Base-by-base conservation (phyloP, 2,888 invertebrate genomes). In the Trisateles emortualis region DNA sequence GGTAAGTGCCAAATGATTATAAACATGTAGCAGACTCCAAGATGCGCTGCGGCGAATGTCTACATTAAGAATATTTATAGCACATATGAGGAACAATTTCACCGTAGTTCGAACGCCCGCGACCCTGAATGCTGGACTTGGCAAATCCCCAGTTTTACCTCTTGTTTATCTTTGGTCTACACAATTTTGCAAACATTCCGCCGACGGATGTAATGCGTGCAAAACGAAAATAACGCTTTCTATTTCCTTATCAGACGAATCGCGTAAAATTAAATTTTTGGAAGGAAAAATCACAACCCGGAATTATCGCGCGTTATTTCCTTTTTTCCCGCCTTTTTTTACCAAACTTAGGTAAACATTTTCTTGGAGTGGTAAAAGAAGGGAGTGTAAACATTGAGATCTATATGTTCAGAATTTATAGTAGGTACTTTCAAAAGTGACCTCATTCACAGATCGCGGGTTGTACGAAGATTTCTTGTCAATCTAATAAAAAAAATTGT, bases 41-140 rank as follows among this genome's bases (percentile, higher is more conserved):
- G 69, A 68, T 72, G 72, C 73, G 70, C 70, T 73, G 59, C 66
- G 55, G 73, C 72, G 59, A 73, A 73, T 74, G 70, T 72, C 55
- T 72, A 69, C 74, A 75, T 70, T 71, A 79, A 69, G 81, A 87
- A 89, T 90, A 90, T 90, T 90, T 92, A 88, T 92, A 90, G 90
- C 88, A 79, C 81, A 76, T 76, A 88, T 77, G 84, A 90, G 86
- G 86, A 89, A 89, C 83, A 86, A 90, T 92, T 92, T 91, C 90
- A 86, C 86, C 77, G 76, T 83, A 86, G 78, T 79, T 72, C 72
- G 72, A 79, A 68, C 80, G 83, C 68, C 76, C 81, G 83, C 83
- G 89, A 83, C 92, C 91, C 81, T 92, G 91, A 89, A 84, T 83
- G 71, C 84, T 87, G 83, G 83, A 84, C 89, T 91, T 91, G 92